Conservation (phyloP, 2,113 vertebrate species). For the Charadrius vociferus region DNA sequence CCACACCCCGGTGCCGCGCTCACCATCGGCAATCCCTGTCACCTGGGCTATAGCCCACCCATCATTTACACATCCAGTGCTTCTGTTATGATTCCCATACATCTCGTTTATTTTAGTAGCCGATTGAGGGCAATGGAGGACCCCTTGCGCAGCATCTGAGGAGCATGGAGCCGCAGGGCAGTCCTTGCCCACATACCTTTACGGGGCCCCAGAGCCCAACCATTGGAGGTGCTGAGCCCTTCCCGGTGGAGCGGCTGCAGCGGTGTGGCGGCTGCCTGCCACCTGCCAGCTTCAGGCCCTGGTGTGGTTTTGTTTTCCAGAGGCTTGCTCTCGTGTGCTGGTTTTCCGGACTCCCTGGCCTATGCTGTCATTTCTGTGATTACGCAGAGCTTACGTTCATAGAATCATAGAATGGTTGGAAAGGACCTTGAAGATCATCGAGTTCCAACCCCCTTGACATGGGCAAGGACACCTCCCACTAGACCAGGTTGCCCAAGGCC, state of each 20-base stretch:
- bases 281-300: not conserved
- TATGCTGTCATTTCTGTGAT: not conserved
- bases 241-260: rapidly evolving
- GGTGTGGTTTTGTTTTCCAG: not conserved
- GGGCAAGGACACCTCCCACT: no score
- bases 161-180: rapidly evolving
- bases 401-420: no score
- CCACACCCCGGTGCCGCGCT: rapidly evolving
- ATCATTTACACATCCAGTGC: rapidly evolving
- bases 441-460: no score
- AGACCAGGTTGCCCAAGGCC: no score
- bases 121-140: rapidly evolving
- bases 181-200: not conserved
- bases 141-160: rapidly evolving
- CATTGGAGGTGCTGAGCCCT: not conserved
- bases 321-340: not conserved
- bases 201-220: rapidly evolving
- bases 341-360: not conserved
- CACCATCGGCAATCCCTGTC: rapidly evolving
- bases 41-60: not conserved
- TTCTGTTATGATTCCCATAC: not conserved
- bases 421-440: no score
- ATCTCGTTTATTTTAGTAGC: not conserved
- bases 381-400: not conserved
- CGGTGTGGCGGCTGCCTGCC: rapidly evolving